phyloP scores from a whole-genome alignment of 2,113 vertebrate species.

The Scatophagus argus region DNA sequence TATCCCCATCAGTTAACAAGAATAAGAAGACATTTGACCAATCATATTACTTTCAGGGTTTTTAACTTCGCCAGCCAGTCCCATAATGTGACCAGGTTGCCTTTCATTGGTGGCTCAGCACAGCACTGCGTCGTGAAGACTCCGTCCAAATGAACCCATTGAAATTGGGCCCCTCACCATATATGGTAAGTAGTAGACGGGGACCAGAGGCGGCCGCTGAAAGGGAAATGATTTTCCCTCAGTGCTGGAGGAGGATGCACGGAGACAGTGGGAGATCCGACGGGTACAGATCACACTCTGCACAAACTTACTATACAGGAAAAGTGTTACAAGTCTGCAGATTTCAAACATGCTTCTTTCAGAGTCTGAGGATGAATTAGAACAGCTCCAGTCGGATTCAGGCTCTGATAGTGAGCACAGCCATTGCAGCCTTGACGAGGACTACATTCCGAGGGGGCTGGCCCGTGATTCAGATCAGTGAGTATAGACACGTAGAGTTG shows the following conservation, averaged over 20 bases:
- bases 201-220: background rate
- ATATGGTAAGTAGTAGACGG: background rate
- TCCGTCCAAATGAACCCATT: background rate
- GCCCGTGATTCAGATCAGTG: conserved; percentile 42
- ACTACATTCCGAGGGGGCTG: conserved; percentile 37
- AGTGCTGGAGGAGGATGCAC: background rate
- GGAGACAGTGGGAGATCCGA: background rate
- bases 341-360: conserved; percentile 38
- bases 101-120: background rate
- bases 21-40: background rate
- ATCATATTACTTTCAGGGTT: background rate
- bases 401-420: conserved; percentile 40
- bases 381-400: background rate
- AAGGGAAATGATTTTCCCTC: background rate
- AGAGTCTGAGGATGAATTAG: conserved; percentile 48
- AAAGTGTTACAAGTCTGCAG: background rate
- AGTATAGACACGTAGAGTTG: conserved; percentile 19
- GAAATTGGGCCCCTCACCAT: background rate
- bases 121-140: background rate
- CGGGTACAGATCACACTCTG: accelerated
- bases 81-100: background rate
- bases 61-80: background rate
- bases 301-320: background rate
- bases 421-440: conserved; percentile 29
- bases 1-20: background rate